These are phyloP conservation scores for Caenorhabditis sp. DNA, from an alignment of 2,888 invertebrate species.

Conservation along the genomic window DNA sequence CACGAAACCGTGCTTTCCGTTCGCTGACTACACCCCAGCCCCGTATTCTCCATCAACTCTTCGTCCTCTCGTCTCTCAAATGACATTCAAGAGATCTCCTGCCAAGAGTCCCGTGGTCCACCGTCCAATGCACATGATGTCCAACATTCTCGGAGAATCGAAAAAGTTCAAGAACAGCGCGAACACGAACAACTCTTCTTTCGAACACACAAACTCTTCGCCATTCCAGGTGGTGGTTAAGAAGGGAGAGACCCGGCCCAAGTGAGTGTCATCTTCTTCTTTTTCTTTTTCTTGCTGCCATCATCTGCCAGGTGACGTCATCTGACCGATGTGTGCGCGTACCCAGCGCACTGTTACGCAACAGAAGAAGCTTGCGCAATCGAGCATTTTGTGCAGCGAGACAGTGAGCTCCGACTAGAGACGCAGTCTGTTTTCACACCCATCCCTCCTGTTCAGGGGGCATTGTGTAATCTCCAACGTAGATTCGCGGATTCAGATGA, in stretches of 20 bases:
- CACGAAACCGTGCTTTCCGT: conserved; percentile 1
- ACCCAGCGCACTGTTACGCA: conserved; percentile 48
- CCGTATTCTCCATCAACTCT: conserved; percentile 14
- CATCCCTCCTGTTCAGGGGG: conserved; percentile 13
- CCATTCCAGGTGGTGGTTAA: conserved; percentile 73
- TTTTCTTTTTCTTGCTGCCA: conserved; percentile 4
- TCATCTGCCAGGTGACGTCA: conserved; percentile 43
- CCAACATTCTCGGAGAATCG: conserved; percentile 62
- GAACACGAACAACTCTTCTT: conserved; percentile 21
- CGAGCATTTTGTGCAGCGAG: conserved; percentile 24
- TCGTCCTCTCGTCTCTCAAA: conserved; percentile 40
- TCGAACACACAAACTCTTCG: conserved; percentile 67
- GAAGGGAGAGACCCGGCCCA: conserved; percentile 46
- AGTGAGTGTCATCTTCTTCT: conserved; percentile 53
- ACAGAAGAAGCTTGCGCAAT: conserved; percentile 51
- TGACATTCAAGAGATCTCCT: conserved; percentile 27
- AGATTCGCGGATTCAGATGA: conserved; percentile 47
- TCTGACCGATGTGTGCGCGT: conserved; percentile 30
- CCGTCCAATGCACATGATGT: conserved; percentile 56
- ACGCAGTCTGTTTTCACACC: conserved; percentile 45
- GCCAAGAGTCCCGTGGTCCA: background rate
- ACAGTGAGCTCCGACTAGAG: conserved; percentile 3
- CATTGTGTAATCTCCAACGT: conserved; percentile 14
- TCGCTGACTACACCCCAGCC: conserved; percentile 29
- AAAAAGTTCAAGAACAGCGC: conserved; percentile 21